Evolutionary conservation across 1,140 invertebrate species (phyloP), one percentile per base, ranked within the genome.

Genomic region (Streblospio benedicti): DNA sequence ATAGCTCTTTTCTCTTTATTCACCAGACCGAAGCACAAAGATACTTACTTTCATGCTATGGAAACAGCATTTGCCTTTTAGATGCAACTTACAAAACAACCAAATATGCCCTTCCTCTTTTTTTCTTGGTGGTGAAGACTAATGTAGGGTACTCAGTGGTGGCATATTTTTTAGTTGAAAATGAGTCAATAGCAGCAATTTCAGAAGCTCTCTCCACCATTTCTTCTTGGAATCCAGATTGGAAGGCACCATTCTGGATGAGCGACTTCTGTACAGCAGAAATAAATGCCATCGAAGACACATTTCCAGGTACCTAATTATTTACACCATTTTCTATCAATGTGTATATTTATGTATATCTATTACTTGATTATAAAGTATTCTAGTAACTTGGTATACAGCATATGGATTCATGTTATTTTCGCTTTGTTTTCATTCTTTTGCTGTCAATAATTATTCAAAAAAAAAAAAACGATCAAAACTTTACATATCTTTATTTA

Each of bases 51-150:
- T 2, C 9, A 23, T 27, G 14, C 12, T 47, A 18, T 47, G 45
- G 45, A 27, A 28, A 47, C 45, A n/a, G n/a, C n/a, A 47, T 47
- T 47, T 23, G 23, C 12, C 45, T 47, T 16, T 28, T 47, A n/a
- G 45, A n/a, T 47, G 45, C 45, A 23, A 47, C 45, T 4, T 47
- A 47, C 45, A 47, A 47, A n/a, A 47, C 45, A 2, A 47, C 45
- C n/a, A 47, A 47, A 2, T 16, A 47, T 18, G 30, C 23, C 45
- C 45, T 47, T 9, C 45, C 45, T 18, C 45, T 41, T 18, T 47
- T 47, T 1, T 9, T 47, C 23, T 28, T 47, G 5, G 45, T 47
- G 14, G 1, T 9, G 6, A 23, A 28, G 23, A 47, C 1, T 1
- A 18, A 47, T 47, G 45, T 47, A n/a, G 45, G 45, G 12, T 2